These are phyloP conservation scores for Drosophila nr. perissopoda DNA, from an alignment of 2,888 invertebrate species.

Conservation along the genomic window DNA sequence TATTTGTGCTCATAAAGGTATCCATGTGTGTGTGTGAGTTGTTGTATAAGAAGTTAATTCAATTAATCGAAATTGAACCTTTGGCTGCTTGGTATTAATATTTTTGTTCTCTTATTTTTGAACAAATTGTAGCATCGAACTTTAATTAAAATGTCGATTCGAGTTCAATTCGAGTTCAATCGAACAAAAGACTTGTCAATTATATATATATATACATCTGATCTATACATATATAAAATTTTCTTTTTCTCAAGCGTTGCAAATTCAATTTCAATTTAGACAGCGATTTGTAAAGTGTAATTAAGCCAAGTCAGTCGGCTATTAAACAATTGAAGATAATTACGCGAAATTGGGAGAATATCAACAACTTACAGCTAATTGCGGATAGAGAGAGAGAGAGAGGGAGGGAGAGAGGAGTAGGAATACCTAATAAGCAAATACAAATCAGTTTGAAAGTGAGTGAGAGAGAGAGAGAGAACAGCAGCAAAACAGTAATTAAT, in stretches of 20 bases:
- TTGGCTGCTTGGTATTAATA: neutral
- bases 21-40: neutral
- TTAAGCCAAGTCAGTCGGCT: conserved; percentile 68
- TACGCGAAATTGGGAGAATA: conserved; percentile 54
- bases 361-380: conserved; percentile 8
- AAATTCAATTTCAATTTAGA: conserved; percentile 55
- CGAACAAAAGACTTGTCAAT: conserved; percentile 14
- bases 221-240: neutral
- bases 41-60: conserved; percentile 10
- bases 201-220: neutral
- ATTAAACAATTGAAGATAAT: conserved; percentile 76
- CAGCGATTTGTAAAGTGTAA: conserved; percentile 39
- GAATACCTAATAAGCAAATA: conserved; percentile 33
- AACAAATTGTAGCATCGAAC: conserved; percentile 2
- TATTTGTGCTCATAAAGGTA: neutral
- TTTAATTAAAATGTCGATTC: neutral
- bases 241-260: conserved; percentile 13
- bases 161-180: conserved; percentile 31
- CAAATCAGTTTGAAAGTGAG: conserved; percentile 41
- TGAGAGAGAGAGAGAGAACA: neutral
- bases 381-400: neutral
- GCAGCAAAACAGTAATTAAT: conserved; percentile 66
- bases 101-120: neutral
- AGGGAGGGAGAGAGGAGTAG: neutral
- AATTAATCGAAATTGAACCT: conserved; percentile 20